Percentiles rank a stretch among this genome's conserved stretches.
phyloP scores from a whole-genome alignment of 2,888 invertebrate genomes.

The Ditylenchus weischeri region DNA sequence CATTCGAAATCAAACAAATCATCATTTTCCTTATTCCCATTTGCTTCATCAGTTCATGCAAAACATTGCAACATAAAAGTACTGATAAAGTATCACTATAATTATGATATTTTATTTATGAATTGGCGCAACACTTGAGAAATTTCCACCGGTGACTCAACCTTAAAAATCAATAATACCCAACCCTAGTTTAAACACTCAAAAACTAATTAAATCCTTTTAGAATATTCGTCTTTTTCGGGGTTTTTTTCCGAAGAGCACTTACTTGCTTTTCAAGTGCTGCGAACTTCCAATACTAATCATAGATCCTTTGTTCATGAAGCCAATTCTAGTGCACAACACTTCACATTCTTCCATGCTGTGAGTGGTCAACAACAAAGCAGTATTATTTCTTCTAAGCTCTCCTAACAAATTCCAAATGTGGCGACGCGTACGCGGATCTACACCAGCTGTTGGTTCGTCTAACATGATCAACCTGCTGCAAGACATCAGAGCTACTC shows the following conservation, averaged over 20 bases:
- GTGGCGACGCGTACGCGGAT: constrained; percentile 35
- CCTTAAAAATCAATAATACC: too few relatives aligned
- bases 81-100: too few relatives aligned
- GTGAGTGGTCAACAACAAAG: constrained; percentile 51
- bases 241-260: neutral
- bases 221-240: too few relatives aligned
- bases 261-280: constrained; percentile 35
- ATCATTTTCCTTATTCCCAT: too few relatives aligned
- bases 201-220: too few relatives aligned
- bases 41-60: too few relatives aligned
- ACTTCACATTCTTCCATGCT: constrained; percentile 49
- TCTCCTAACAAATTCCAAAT: constrained; percentile 37
- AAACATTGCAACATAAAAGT: too few relatives aligned
- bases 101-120: too few relatives aligned
- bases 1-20: too few relatives aligned
- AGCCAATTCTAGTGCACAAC: constrained; percentile 37
- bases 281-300: constrained; percentile 33
- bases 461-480: constrained; percentile 39
- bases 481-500: constrained; percentile 33
- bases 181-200: too few relatives aligned
- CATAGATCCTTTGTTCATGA: constrained; percentile 29
- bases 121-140: too few relatives aligned
- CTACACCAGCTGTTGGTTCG: constrained; percentile 42
- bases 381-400: constrained; percentile 39
- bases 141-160: too few relatives aligned